phyloP scores from a whole-genome alignment of 2,113 vertebrate genomes.

The Platanista minor region DNA sequence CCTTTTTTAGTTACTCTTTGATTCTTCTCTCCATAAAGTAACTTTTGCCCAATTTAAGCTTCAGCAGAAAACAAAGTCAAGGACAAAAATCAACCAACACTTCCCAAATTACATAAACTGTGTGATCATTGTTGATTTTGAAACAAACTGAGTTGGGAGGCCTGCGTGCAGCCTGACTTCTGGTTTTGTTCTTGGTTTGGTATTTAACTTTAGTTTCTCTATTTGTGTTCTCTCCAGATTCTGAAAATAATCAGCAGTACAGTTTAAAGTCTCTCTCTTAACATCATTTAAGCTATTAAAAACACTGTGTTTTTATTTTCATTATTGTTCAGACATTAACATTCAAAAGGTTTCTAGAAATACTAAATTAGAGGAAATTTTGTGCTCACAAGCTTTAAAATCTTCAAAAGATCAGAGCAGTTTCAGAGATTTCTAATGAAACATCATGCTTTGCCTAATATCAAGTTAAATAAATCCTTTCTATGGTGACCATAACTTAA shows the following conservation, averaged over 20 bases:
- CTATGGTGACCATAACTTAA: conserved; percentile 3
- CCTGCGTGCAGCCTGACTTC: background rate
- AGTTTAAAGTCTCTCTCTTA: background rate
- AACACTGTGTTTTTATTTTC: background rate
- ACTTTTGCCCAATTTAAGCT: conserved; percentile 10
- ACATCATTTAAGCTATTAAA: conserved; percentile 9
- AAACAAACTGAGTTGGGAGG: background rate
- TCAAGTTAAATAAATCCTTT: conserved; percentile 35
- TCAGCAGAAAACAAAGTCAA: background rate
- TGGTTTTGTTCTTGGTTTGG: background rate
- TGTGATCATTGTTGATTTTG: background rate
- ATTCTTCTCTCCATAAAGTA: background rate
- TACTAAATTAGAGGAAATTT: conserved; percentile 47
- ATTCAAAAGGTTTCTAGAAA: conserved; percentile 34
- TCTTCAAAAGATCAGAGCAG: background rate
- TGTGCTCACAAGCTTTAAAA: background rate
- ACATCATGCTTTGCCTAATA: background rate
- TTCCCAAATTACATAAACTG: background rate
- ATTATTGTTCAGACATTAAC: background rate
- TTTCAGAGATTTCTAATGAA: conserved; percentile 32
- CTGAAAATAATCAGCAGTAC: background rate
- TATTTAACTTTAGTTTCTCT: conserved; percentile 18
- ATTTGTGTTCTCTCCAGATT: background rate
- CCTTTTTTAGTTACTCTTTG: background rate
- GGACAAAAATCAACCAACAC: background rate